phyloP scores from a whole-genome alignment of 2,797 vertebrate genomes.

The Aeoliscus strigatus region DNA sequence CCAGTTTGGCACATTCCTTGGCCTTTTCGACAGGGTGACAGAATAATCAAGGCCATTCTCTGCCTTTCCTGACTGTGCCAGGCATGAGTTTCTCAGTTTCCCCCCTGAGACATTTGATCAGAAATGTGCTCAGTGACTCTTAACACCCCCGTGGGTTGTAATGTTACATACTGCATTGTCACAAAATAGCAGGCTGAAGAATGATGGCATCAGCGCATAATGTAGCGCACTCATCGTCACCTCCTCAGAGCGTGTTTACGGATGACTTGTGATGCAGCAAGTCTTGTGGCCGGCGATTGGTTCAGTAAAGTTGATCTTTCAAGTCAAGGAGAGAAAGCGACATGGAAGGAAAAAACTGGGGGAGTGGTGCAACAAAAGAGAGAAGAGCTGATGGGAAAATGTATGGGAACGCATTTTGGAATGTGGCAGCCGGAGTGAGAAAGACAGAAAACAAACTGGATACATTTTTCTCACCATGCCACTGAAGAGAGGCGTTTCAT shows the following conservation, averaged over 20 bases:
- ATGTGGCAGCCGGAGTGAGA: slow-evolving; percentile 79
- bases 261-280: slow-evolving; percentile 17
- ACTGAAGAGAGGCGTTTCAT: slow-evolving; percentile 80
- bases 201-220: slow-evolving; percentile 34
- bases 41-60: slow-evolving; percentile 79
- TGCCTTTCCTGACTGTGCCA: slow-evolving; percentile 54
- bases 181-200: slow-evolving; percentile 45
- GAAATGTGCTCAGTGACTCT: slow-evolving; percentile 54
- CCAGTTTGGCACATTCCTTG: slow-evolving; percentile 74
- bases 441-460: slow-evolving; percentile 79
- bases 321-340: slow-evolving; percentile 19
- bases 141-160: slow-evolving; percentile 49
- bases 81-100: slow-evolving; percentile 58
- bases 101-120: slow-evolving; percentile 64
- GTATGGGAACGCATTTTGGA: slow-evolving; percentile 75
- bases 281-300: slow-evolving; percentile 9
- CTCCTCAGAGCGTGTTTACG: slow-evolving; percentile 2
- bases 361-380: slow-evolving; percentile 57
- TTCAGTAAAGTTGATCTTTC: slow-evolving; percentile 8
- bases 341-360: slow-evolving; percentile 23
- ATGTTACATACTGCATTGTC: slow-evolving; percentile 58
- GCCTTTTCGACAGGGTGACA: slow-evolving; percentile 68
- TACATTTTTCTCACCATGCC: slow-evolving; percentile 75
- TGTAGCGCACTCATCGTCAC: slow-evolving; percentile 36
- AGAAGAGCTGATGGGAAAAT: slow-evolving; percentile 75